Evolutionary conservation across 1,140 invertebrate genomes (phyloP), one percentile per base, ranked within the genome.

Genomic region (Colletes gigas): DNA sequence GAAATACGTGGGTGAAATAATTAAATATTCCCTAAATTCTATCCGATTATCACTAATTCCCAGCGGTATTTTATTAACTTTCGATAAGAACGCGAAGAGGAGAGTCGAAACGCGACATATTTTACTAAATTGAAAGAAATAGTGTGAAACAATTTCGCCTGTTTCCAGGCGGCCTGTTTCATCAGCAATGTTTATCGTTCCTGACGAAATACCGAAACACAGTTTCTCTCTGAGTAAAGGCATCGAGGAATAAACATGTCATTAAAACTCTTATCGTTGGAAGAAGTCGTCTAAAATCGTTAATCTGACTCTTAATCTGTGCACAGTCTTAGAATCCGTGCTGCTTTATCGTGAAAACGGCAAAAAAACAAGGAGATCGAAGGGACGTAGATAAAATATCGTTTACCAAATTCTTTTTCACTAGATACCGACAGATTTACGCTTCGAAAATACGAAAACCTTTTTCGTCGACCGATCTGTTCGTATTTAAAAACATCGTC

Each of bases 1-100:
- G 68, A 96, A 97, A 89, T 95, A 97, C 92, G 96, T 97, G 89
- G 94, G 94, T 94, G 41, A 72, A 39, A 78, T 60, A 50, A 82
- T 74, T 60, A 52, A 71, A 15, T 65, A 50, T 54, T 44, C 21
- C 3, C 1, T 14, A 8, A 19, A 30, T 2, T 30, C 2, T 30
- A 30, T 30, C 30, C 30, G 30, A 30, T 30, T 30, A 30, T 30
- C 30, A 30, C 2, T 30, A 30, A 30, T 30, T 30, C 2, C 30
- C 30, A 30, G 30, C 30, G 30, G 30, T 30, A 30, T 30, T 30
- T 30, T 30, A 30, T 30, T 30, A 30, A 30, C 30, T 30, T 30
- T 30, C 30, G 30, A 30, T 30, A 30, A 30, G 30, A 30, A 30
- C 30, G 30, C 30, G 30, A 30, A 30, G 30, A 30, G 30, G 30